Conservation (phyloP, 2,888 invertebrate genomes). For the Muscina levida region DNA sequence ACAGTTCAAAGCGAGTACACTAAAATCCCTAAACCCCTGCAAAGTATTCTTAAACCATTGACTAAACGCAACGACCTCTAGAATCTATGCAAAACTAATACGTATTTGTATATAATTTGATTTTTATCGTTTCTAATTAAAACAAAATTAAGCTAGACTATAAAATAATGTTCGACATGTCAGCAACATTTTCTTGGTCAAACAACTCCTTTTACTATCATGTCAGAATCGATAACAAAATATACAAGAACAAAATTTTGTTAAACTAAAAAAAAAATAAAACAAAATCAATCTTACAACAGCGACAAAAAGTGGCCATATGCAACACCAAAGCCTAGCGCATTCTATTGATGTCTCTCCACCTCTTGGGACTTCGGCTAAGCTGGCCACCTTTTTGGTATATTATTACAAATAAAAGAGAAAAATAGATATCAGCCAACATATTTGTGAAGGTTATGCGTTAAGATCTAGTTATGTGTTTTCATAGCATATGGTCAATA, state of each 20-base stretch:
- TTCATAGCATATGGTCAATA: constrained; percentile 20
- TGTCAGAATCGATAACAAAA: constrained; percentile 5
- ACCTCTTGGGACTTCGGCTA: not conserved
- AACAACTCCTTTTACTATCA: constrained; percentile 47
- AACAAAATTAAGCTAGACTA: not conserved
- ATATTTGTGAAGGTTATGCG: constrained; percentile 26
- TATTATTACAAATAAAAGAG: too few relatives aligned
- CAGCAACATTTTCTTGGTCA: constrained; percentile 23
- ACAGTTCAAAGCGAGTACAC: too few relatives aligned
- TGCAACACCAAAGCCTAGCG: too few relatives aligned
- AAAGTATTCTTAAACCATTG: too few relatives aligned
- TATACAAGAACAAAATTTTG: not conserved
- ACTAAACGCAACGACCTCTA: too few relatives aligned
- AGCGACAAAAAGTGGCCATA: not conserved
- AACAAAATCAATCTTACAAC: not conserved
- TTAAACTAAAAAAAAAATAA: constrained; percentile 22
- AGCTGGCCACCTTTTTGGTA: not conserved
- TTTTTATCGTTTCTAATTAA: constrained; percentile 47
- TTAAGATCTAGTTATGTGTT: not conserved
- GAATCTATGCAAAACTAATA: too few relatives aligned
- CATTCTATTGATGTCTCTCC: too few relatives aligned
- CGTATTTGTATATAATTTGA: constrained; percentile 16
- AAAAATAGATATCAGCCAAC: not conserved
- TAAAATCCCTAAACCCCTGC: too few relatives aligned
- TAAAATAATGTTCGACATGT: constrained; percentile 11